phyloP scores from a whole-genome alignment of 2,888 invertebrate species.

The Aporophyla nigra region DNA sequence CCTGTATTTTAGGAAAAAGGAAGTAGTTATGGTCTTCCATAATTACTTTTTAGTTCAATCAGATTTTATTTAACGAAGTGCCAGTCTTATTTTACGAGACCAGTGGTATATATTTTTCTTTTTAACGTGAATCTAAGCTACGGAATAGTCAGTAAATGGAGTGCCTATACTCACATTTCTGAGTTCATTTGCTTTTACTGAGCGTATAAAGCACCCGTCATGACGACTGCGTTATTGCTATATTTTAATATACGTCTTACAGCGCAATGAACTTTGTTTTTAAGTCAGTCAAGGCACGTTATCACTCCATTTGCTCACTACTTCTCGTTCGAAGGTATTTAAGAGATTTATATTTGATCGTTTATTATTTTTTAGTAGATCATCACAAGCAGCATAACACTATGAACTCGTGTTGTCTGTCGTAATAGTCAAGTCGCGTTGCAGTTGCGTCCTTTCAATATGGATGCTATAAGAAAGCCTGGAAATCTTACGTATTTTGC shows the following conservation, averaged over 20 bases:
- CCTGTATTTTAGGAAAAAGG: slow-evolving; percentile 20
- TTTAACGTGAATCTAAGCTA: background rate
- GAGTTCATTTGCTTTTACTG: background rate
- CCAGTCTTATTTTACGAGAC: slow-evolving; percentile 25
- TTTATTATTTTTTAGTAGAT: slow-evolving; percentile 4
- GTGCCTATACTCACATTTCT: background rate
- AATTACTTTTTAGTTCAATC: slow-evolving; percentile 27
- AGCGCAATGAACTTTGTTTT: background rate
- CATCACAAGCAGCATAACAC: slow-evolving; percentile 34
- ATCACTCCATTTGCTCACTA: slow-evolving; percentile 27
- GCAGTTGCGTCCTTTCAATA: slow-evolving; percentile 11
- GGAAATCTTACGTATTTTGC: background rate
- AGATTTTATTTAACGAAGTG: slow-evolving; percentile 24
- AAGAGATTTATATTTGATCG: slow-evolving; percentile 16
- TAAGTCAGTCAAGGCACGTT: background rate
- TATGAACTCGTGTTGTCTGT: slow-evolving; percentile 13
- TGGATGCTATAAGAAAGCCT: background rate
- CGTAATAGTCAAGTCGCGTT: background rate
- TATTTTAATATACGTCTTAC: background rate
- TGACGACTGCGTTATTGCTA: background rate
- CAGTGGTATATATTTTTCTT: slow-evolving; percentile 7
- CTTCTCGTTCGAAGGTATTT: background rate
- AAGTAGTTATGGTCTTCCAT: slow-evolving; percentile 13
- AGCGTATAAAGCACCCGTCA: background rate
- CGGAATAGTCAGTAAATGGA: slow-evolving; percentile 15